Evolutionary conservation across 2,888 invertebrate species (phyloP).

Genomic region (Dolichopus griseipennis): DNA sequence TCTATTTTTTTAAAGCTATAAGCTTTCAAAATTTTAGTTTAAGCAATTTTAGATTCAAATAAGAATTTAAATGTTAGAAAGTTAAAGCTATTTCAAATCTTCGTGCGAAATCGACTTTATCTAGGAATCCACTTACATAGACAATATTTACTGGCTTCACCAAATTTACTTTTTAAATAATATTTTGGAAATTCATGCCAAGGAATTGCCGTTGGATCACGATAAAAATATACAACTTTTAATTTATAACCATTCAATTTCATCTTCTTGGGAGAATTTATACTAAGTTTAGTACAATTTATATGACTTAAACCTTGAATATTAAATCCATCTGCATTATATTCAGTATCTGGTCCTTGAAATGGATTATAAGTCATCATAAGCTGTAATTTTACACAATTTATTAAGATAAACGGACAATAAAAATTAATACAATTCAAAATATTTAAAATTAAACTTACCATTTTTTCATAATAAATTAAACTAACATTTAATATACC

Average conservation of each 20-base stretch:
- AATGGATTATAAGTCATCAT: neutral
- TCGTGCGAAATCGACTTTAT: too few species aligned
- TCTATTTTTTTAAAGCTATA: too few species aligned
- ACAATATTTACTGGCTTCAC: constrained; percentile 21
- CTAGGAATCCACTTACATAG: neutral
- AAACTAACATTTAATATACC: constrained; percentile 17
- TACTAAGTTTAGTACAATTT: neutral
- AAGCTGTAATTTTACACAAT: neutral
- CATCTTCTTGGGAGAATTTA: constrained; percentile 23
- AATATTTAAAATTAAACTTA: constrained; percentile 2
- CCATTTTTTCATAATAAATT: constrained; percentile 18
- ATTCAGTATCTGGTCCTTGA: neutral
- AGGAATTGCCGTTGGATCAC: constrained; percentile 30
- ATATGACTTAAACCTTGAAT: neutral
- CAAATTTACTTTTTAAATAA: constrained; percentile 23
- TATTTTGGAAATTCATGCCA: constrained; percentile 23
- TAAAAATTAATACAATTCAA: too few species aligned
- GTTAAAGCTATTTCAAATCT: too few species aligned
- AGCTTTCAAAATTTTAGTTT: too few species aligned
- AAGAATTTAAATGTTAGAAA: too few species aligned
- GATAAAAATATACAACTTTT: constrained; percentile 34
- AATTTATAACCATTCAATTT: constrained; percentile 36
- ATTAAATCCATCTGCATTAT: neutral
- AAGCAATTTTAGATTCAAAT: too few species aligned
- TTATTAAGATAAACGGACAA: neutral